Base-by-base conservation (phyloP, 2,888 invertebrate species). In the Lathronympha strigana region DNA sequence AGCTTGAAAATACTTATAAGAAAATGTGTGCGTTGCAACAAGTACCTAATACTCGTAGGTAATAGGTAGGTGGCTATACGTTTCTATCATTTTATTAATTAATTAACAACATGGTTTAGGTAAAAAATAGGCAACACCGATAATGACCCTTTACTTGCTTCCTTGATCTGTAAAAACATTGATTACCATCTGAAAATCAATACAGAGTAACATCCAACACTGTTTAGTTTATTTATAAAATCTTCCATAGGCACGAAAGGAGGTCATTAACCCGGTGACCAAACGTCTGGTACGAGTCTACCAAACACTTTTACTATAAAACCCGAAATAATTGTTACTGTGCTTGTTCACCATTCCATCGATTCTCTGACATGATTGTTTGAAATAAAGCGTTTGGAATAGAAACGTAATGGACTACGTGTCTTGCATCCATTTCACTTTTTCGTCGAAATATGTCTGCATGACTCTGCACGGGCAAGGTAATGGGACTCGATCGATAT, bases 281-380 rank as follows among this genome's bases (percentile, higher is more conserved):
- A 71, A 64, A 72, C 77, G 87, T 87, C 87, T 88, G 79, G 80
- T 74, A 73, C 74, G 76, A 81, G 88, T 88, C 89, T 88, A 80
- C 55, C 81, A 75, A 78, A 72, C 76, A 70, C 76, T 78, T 73
- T 71, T 71, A 79, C 76, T 66, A 75, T 67, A 68, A 72, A 15
- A 51, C 49, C 45, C 69, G 67, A 67, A 71, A 72, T 68, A 71
- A 36, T 28, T 67, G 67, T 62, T 53, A 60, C 58, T 55, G 63
- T 60, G 67, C 61, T 43, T 67, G 67, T 72, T 72, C 76, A 74
- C 66, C 70, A 50, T 70, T 82, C 74, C 85, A 86, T 81, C 73
- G 85, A 75, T 68, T 73, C 70, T 72, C 71, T 67, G 71, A 74
- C 71, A 75, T 64, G 64, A 63, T 38, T 40, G 67, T 63, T n/a